Percentiles rank a stretch among this genome's conserved stretches.
Evolutionary conservation across 1,140 invertebrate species (phyloP).

Genomic region (Gryllus bimaculatus): DNA sequence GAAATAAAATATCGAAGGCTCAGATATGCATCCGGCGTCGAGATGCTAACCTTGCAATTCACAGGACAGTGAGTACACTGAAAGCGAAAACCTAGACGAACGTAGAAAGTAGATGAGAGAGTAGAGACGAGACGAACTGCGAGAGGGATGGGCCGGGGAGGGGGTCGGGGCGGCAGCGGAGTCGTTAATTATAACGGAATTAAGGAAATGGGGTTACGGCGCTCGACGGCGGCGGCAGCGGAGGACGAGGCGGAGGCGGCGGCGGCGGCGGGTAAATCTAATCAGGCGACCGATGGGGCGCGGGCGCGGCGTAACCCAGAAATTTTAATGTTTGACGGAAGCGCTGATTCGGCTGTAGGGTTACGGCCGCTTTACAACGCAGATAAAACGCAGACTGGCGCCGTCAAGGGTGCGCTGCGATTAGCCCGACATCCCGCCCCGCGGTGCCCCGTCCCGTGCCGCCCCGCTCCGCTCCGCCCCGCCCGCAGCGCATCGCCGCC

Average conservation of each 20-base stretch:
- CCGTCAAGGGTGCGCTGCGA: background rate
- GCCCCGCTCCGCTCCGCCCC: no score
- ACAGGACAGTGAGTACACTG: no score
- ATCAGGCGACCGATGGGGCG: background rate
- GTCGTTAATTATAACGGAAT: background rate
- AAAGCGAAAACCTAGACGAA: no score
- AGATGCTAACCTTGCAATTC: no score
- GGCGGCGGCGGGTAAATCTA: background rate
- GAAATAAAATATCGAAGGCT: no score
- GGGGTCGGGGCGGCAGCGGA: background rate
- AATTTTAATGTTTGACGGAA: slow-evolving; percentile 5
- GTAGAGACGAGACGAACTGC: background rate
- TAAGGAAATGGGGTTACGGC: background rate
- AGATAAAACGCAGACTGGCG: background rate
- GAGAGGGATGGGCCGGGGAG: background rate
- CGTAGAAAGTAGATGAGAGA: no score
- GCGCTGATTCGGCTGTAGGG: background rate
- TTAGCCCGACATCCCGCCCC: background rate
- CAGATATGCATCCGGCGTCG: no score
- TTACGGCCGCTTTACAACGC: background rate
- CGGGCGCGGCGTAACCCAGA: background rate
- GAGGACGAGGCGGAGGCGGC: no score
- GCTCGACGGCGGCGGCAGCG: background rate
- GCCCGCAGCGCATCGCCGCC: background rate
- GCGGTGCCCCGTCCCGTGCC: no score